These are phyloP conservation scores for Neolamprologus caudopunctatus DNA, from an alignment of 2,113 vertebrate genomes.

Conservation along the genomic window DNA sequence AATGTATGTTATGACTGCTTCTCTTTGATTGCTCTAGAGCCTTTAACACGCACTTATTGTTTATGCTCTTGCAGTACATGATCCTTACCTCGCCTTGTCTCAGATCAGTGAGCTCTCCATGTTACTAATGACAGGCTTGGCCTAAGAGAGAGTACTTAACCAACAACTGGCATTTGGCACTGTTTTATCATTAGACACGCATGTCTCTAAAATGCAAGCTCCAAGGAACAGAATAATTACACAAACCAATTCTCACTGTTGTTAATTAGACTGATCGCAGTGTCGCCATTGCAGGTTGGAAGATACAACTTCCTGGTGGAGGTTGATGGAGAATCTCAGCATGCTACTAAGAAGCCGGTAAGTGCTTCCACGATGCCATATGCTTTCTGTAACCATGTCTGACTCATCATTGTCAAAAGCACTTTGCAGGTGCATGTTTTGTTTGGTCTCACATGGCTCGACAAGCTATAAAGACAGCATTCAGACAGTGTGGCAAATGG, in stretches of 20 bases:
- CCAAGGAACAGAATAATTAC: conserved; percentile 65
- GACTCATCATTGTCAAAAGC: conserved; percentile 44
- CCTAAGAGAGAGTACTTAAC: conserved; percentile 55
- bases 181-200: conserved; percentile 66
- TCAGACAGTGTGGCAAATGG: not conserved
- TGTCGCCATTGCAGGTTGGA: conserved; percentile 36
- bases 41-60: conserved; percentile 60
- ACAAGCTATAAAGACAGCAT: not conserved
- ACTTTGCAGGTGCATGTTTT: conserved; percentile 29
- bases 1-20: conserved; percentile 38
- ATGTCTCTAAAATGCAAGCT: conserved; percentile 62
- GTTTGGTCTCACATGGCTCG: not conserved
- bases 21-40: conserved; percentile 20
- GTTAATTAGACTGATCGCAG: conserved; percentile 62
- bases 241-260: conserved; percentile 52
- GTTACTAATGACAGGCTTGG: conserved; percentile 55
- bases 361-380: conserved; percentile 38
- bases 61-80: conserved; percentile 51
- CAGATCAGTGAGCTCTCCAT: conserved; percentile 48
- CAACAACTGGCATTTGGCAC: conserved; percentile 61
- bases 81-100: conserved; percentile 25
- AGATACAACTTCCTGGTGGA: conserved; percentile 28
- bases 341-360: conserved; percentile 14
- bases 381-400: conserved; percentile 26
- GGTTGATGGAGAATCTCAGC: conserved; percentile 57